Percentiles rank a stretch among this genome's conserved stretches.
Conservation (phyloP, 2,888 invertebrate species). For the Acrocyrtus sp. region DNA sequence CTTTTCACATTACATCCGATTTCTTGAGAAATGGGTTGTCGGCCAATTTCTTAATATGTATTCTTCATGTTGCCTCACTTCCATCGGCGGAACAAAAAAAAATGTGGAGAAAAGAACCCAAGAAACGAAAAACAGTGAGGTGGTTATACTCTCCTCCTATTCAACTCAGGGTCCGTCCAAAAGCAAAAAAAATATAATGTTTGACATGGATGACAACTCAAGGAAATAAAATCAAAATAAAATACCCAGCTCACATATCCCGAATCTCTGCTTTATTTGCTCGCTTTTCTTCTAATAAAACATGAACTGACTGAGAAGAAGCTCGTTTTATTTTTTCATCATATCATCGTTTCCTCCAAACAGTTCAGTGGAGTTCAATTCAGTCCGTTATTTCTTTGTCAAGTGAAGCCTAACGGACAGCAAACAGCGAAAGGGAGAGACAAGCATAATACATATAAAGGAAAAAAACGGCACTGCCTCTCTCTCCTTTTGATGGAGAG, state of each 20-base stretch:
- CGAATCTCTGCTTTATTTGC: slow-evolving; percentile 45
- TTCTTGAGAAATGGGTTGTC: slow-evolving; percentile 3
- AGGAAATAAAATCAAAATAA: slow-evolving; percentile 57
- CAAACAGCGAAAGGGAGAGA: neutral
- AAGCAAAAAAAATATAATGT: slow-evolving; percentile 41
- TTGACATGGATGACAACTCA: slow-evolving; percentile 54
- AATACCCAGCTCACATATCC: slow-evolving; percentile 50
- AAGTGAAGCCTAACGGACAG: slow-evolving; percentile 40
- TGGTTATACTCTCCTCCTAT: slow-evolving; percentile 12
- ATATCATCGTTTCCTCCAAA: neutral
- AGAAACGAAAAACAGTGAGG: slow-evolving; percentile 9
- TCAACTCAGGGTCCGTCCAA: too few species aligned
- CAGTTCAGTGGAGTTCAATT: neutral
- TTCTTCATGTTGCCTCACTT: slow-evolving; percentile 14
- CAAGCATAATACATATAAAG: too few species aligned
- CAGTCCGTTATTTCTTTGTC: slow-evolving; percentile 23
- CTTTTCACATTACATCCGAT: neutral
- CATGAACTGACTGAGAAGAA: slow-evolving; percentile 37
- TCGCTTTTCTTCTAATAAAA: slow-evolving; percentile 37
- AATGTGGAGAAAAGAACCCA: slow-evolving; percentile 3
- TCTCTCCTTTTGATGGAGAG: too few species aligned
- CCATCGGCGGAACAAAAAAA: too few species aligned
- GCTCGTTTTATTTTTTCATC: slow-evolving; percentile 7
- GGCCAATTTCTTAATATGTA: slow-evolving; percentile 9
- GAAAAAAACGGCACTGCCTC: too few species aligned